Evolutionary conservation across 2,888 invertebrate genomes (phyloP), one percentile per base, ranked within the genome.

Genomic region (Dryadula phaetusa): DNA sequence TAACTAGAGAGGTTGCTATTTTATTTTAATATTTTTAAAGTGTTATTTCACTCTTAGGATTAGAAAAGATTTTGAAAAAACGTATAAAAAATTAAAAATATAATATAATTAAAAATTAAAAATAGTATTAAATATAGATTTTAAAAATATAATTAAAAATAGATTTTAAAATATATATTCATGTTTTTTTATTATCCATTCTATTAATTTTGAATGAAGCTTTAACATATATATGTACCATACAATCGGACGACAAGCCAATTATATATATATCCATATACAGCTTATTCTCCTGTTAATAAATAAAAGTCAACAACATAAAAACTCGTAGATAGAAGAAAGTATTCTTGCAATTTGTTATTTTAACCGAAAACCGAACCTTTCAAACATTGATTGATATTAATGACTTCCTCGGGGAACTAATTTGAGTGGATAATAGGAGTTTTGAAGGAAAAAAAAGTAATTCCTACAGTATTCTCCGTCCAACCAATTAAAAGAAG

Each of bases 391-490:
- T 87, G 88, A 90, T 90, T 88, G 88, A 88, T 86, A 92, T 90
- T 89, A 91, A 92, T 88, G 88, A 86, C 87, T 87, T 86, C 84
- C 84, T 81, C 79, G 74, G 81, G 80, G 80, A 87, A 84, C 88
- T 87, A 91, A 90, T 91, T 92, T 90, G 85, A 87, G 86, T 88
- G 87, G 85, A 89, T 90, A 90, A 91, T 91, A 87, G 90, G 83
- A 82, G 88, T 88, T 89, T 60, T 88, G 89, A 88, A 81, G 85
- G 85, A 56, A 90, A 72, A n/a, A 28, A 91, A 90, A 88, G 89
- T 89, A 89, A 90, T 89, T 87, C 67, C 40, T 58, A 42, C 53
- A 53, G 67, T 54, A 56, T 70, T 67, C 44, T 44, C 58, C 64
- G 46, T 61, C 67, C 58, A 64, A 72, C 69, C 72, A 73, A 73